Conservation (phyloP, 2,113 vertebrate genomes). For the Puffinus mauretanicus region DNA sequence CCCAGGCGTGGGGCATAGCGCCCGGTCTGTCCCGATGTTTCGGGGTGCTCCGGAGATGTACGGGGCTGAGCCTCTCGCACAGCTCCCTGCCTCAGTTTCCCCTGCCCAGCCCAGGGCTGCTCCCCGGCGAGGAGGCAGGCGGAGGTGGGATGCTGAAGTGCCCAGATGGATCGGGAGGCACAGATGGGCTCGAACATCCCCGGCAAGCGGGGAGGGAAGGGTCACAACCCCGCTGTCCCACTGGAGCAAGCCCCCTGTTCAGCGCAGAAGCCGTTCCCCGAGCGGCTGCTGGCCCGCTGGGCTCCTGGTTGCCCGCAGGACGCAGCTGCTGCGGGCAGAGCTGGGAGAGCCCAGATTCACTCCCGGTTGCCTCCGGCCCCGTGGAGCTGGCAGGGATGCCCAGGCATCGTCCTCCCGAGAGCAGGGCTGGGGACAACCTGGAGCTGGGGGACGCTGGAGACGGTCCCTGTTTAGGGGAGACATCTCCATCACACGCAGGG, state of each 20-base stretch:
- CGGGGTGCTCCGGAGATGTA: rapidly evolving
- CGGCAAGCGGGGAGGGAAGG: background rate
- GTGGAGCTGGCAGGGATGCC: background rate
- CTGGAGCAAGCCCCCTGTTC: background rate
- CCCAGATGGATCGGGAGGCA: background rate
- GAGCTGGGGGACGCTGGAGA: background rate
- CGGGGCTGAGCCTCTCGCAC: rapidly evolving
- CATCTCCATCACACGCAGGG: rapidly evolving
- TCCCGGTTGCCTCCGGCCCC: background rate
- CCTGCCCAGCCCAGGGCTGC: background rate
- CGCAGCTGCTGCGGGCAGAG: background rate
- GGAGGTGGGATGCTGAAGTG: background rate
- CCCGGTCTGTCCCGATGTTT: rapidly evolving
- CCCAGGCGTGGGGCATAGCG: rapidly evolving
- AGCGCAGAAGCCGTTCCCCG: background rate
- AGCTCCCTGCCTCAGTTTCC: background rate
- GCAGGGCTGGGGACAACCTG: background rate
- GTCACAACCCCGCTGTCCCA: too few species aligned
- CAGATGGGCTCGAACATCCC: background rate
- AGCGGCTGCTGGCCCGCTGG: background rate
- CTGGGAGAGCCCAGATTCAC: background rate
- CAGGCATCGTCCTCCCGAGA: too few species aligned
- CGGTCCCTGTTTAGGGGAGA: background rate
- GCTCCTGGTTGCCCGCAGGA: background rate
- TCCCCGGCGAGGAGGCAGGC: rapidly evolving